Evolutionary conservation across 2,797 vertebrate species (phyloP).

Genomic region (Simalia tracyae): DNA sequence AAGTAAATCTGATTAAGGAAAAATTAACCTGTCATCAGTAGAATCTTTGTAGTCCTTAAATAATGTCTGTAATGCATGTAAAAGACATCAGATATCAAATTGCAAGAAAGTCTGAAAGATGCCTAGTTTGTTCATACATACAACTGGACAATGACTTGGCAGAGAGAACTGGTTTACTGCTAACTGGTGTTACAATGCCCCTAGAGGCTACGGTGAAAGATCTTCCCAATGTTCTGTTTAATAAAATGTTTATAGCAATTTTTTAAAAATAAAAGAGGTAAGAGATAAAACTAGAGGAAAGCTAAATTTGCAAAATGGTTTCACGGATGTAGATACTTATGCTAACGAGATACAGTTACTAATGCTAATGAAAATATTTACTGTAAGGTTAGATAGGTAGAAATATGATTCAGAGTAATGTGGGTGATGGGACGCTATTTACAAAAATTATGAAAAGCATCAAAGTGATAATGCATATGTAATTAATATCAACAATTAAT

Average conservation of each 20-base stretch:
- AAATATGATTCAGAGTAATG: neutral
- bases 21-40: neutral
- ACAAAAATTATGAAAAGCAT: neutral
- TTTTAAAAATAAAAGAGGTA: neutral
- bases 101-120: neutral
- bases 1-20: constrained; percentile 6
- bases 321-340: neutral
- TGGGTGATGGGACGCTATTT: neutral
- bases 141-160: neutral
- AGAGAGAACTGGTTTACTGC: neutral
- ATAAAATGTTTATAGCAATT: neutral
- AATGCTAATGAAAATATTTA: neutral
- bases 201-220: neutral
- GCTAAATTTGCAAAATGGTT: neutral
- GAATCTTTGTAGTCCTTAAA: neutral
- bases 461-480: neutral
- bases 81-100: neutral
- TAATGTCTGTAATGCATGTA: neutral
- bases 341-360: neutral
- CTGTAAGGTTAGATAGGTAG: neutral
- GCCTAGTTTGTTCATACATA: neutral
- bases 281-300: neutral
- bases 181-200: neutral
- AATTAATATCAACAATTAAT: neutral
- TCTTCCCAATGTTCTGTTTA: neutral